These are phyloP conservation scores for Luscinia megarhynchos DNA, from an alignment of 2,797 vertebrate species.

Conservation along the genomic window DNA sequence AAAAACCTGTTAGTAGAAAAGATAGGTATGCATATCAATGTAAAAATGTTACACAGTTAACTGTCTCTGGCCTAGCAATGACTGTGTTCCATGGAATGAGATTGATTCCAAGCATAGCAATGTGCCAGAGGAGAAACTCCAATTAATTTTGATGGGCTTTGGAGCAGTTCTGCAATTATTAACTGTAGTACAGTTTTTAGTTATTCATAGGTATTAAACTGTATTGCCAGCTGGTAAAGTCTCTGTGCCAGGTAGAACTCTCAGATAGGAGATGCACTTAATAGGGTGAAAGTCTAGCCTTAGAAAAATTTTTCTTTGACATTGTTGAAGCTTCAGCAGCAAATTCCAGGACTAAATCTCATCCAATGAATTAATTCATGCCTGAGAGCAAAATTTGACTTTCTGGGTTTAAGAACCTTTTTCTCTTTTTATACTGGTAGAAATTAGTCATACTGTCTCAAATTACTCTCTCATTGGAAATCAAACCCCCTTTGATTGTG, in stretches of 20 bases:
- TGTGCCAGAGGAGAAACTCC: not conserved
- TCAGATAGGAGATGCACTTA: not conserved
- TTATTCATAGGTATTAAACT: not conserved
- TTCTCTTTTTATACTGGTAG: not conserved
- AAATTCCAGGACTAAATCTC: not conserved
- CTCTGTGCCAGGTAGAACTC: not conserved
- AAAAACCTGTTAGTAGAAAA: not conserved
- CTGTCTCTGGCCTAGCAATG: not conserved
- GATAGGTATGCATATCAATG: not conserved
- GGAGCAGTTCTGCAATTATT: not conserved
- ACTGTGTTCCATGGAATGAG: not conserved
- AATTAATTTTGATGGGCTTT: not conserved
- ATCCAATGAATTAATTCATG: not conserved
- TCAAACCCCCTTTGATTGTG: not conserved
- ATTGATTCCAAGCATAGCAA: not conserved
- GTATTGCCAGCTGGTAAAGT: not conserved
- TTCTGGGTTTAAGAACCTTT: not conserved
- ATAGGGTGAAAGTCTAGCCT: not conserved
- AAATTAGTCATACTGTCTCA: not conserved
- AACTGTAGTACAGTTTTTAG: not conserved
- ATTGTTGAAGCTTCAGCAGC: conserved; percentile 16
- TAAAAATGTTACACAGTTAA: not conserved
- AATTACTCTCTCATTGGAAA: not conserved
- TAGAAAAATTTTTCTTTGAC: not conserved
- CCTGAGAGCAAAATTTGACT: not conserved